Conservation (phyloP, 1,140 invertebrate species). For the Bombus balteatus region DNA sequence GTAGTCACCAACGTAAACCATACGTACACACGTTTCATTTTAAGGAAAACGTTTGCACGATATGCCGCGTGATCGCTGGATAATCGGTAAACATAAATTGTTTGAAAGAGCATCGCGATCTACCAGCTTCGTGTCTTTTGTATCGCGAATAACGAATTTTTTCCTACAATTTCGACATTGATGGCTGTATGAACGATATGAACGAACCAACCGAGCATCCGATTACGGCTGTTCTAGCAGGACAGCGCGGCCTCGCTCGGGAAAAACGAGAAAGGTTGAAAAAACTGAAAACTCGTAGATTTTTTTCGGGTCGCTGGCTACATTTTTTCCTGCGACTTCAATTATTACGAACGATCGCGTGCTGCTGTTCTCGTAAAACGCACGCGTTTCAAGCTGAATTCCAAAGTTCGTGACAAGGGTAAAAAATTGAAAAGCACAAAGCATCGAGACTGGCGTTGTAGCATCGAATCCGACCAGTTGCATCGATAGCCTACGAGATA, state of each 20-base stretch:
- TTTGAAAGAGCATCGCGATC: background rate
- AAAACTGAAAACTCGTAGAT: constrained; percentile 6
- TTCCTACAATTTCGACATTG: background rate
- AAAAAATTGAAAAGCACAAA: background rate
- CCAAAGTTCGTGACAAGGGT: constrained; percentile 8
- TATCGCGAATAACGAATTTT: background rate
- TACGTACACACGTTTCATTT: background rate
- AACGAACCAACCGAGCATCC: background rate
- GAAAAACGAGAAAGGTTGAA: background rate
- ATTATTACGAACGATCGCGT: constrained; percentile 21
- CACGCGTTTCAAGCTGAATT: constrained; percentile 14
- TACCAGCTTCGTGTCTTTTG: too few species aligned
- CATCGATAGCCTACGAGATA: background rate
- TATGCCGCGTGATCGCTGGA: too few species aligned
- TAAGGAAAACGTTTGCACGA: background rate
- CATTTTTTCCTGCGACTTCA: background rate
- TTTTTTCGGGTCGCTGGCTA: background rate
- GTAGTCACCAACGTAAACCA: background rate
- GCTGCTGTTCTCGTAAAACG: background rate
- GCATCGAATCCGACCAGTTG: background rate
- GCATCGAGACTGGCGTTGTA: background rate
- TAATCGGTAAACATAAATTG: background rate
- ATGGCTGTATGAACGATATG: background rate
- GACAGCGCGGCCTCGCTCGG: too few species aligned
- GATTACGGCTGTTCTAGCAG: background rate